Evolutionary conservation across 2,797 vertebrate species (phyloP), one percentile per base, ranked within the genome.

Genomic region (Myripristis jacobus): DNA sequence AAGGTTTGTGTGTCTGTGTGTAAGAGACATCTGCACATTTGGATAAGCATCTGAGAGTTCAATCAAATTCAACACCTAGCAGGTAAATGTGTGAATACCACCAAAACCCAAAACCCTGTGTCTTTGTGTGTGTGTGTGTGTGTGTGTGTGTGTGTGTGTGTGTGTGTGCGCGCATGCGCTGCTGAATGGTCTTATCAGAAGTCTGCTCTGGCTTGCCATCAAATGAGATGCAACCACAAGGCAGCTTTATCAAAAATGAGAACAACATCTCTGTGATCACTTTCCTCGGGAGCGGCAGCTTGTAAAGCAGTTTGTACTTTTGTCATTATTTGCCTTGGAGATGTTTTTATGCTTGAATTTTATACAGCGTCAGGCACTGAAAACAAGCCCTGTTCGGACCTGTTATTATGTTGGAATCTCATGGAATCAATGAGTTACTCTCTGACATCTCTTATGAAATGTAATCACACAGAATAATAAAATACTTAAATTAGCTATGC

Each of bases 21-120:
- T n/a, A n/a, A n/a, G 89, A 90, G 90, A 92, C 89, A 94, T 89
- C 92, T 92, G 92, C 82, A 85, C 75, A 36, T 88, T 92, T 93
- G 91, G 79, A 94, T 87, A 92, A 87, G 79, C 77, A 73, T 92
- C 80, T 92, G 86, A 92, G 91, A 81, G 80, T 77, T 89, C 62
- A 89, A 89, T 91, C 89, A 88, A 88, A 90, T 92, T 91, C 93
- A 94, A 91, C 88, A 91, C 68, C 72, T 88, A 77, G 82, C 90
- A 73, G 79, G 59, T 81, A 83, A 90, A 91, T 84, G 87, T 89
- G 92, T 89, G 77, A 81, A 85, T 87, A 87, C 87, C 86, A 82
- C 75, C 71, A 29, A 48, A 77, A 31, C 19, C 4, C 65, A 47
- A 76, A 38, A 15, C 13, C 4, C 65, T 58, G 24, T 43, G 50